Percentiles rank a stretch among this genome's conserved stretches.
These are phyloP conservation scores for Hydropotes inermis DNA, from an alignment of 2,113 vertebrate genomes.

Conservation along the genomic window DNA sequence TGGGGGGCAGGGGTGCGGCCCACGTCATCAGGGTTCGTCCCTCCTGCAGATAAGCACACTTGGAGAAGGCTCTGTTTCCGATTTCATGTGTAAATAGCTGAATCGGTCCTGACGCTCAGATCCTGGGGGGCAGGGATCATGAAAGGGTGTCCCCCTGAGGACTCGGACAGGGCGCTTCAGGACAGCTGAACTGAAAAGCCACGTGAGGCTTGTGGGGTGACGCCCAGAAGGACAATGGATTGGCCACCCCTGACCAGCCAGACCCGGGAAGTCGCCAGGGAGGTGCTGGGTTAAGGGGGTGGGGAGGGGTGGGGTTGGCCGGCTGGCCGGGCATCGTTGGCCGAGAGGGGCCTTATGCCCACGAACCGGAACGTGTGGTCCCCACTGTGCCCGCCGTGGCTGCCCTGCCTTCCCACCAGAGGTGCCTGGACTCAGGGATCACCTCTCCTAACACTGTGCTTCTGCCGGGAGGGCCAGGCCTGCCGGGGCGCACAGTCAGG, in stretches of 20 bases:
- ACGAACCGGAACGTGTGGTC: accelerated
- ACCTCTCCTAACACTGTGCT: accelerated
- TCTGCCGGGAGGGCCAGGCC: neutral
- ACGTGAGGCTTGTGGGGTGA: accelerated
- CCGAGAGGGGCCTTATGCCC: neutral
- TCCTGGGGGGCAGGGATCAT: neutral
- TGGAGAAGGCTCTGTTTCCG: neutral
- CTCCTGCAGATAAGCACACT: neutral
- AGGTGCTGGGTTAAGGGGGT: neutral
- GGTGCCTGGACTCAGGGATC: accelerated
- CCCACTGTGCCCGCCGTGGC: neutral
- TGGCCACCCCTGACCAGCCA: accelerated
- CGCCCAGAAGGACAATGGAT: accelerated
- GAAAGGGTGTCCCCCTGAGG: neutral
- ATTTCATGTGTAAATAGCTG: neutral
- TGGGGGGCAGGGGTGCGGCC: neutral
- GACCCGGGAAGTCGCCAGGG: accelerated
- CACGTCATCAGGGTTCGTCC: neutral
- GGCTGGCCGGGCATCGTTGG: accelerated
- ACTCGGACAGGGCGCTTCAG: neutral
- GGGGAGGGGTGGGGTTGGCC: neutral
- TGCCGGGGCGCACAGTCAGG: accelerated
- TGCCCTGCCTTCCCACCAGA: neutral
- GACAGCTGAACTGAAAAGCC: neutral
- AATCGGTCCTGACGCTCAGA: neutral